Conservation (phyloP, 2,797 vertebrate species). For the Mallotus villosus region DNA sequence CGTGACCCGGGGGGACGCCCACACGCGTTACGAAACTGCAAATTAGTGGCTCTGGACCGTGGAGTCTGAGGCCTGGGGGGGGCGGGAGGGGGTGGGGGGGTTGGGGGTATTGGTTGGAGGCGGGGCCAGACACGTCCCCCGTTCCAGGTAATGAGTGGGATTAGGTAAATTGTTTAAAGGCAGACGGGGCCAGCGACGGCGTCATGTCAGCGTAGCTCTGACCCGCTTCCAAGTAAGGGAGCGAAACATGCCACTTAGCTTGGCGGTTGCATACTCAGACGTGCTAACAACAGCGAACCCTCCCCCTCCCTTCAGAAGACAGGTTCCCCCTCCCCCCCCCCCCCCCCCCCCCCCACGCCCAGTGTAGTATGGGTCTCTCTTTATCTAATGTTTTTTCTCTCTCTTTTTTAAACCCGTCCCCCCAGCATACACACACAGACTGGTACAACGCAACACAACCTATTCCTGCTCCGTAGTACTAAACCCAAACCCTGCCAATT, state of each 20-base stretch:
- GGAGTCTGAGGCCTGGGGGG: conserved; percentile 53
- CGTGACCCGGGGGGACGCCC: conserved; percentile 57
- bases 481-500: conserved; percentile 45
- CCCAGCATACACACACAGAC: conserved; percentile 6
- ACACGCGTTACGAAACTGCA: conserved; percentile 73
- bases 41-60: conserved; percentile 70
- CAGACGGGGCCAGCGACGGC: conserved; percentile 36
- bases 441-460: conserved; percentile 11
- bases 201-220: conserved; percentile 57
- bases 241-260: conserved; percentile 63
- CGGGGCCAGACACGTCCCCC: conserved; percentile 71
- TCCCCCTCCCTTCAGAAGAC: too few relatives aligned
- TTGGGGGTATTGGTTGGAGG: conserved; percentile 68
- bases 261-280: conserved; percentile 41
- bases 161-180: conserved; percentile 72
- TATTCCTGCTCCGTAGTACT: not conserved
- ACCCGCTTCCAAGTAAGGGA: conserved; percentile 53
- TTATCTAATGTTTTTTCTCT: too few relatives aligned
- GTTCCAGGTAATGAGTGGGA: conserved; percentile 76
- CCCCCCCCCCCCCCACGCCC: too few relatives aligned
- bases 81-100: not conserved
- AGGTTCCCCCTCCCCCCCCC: too few relatives aligned
- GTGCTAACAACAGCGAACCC: not conserved
- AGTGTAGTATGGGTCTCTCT: too few relatives aligned
- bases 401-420: too few relatives aligned